Evolutionary conservation across 2,888 invertebrate species (phyloP).

Genomic region (Hoplodrina ambigua): DNA sequence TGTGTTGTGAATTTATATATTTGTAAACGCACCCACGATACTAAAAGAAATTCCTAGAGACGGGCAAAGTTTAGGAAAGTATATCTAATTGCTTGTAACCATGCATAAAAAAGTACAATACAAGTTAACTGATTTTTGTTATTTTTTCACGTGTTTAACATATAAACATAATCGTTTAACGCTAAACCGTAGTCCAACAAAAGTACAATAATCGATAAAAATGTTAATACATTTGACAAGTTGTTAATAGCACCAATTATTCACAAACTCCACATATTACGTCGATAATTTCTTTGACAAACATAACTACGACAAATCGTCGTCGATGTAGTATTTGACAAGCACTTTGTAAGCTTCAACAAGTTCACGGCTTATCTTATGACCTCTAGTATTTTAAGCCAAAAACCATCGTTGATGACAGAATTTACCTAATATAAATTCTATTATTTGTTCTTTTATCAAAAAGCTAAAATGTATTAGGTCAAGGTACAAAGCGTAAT

Average conservation of each 20-base stretch:
- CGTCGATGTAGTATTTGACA: constrained; percentile 15
- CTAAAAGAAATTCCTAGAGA: no score
- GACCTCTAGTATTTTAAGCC: constrained; percentile 9
- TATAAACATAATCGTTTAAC: constrained; percentile 8
- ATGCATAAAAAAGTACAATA: background rate
- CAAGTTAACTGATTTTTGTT: background rate
- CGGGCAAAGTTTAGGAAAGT: no score
- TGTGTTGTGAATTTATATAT: no score
- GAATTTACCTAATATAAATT: background rate
- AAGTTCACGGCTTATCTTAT: constrained; percentile 2
- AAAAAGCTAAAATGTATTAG: background rate
- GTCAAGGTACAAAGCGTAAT: background rate
- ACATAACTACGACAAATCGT: constrained; percentile 3
- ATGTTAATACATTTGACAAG: constrained; percentile 20
- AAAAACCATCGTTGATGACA: background rate
- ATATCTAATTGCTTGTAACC: background rate
- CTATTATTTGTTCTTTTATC: background rate
- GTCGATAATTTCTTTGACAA: background rate
- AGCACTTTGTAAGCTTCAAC: constrained; percentile 25
- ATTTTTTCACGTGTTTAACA: background rate
- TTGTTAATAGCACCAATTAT: constrained; percentile 19
- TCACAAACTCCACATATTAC: constrained; percentile 9
- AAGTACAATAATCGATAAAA: background rate
- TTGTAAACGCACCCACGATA: no score
- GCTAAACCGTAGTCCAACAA: constrained; percentile 3